Percentiles rank a stretch among this genome's conserved stretches.
phyloP scores from a whole-genome alignment of 2,888 invertebrate genomes.

The Brachyptera putata region DNA sequence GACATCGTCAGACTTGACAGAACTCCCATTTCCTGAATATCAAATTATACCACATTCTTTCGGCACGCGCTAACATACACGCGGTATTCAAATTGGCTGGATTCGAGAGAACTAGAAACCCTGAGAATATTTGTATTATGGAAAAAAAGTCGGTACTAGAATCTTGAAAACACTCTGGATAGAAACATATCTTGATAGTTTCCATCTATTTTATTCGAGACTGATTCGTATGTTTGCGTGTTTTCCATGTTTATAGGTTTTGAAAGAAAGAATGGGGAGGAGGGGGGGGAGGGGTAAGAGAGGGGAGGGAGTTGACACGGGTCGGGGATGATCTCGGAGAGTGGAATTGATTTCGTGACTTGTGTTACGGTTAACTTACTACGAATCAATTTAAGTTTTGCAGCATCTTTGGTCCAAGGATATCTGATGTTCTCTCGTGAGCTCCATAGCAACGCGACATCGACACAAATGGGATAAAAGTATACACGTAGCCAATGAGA shows the following conservation, averaged over 20 bases:
- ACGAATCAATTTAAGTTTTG: conserved; percentile 16
- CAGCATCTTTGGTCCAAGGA: background rate
- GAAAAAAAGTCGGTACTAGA: background rate
- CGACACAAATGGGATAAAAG: too few species aligned
- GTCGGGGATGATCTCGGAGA: conserved; percentile 7
- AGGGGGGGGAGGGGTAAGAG: background rate
- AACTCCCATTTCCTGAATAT: conserved; percentile 18
- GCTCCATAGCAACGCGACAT: background rate
- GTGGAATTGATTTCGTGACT: conserved; percentile 27
- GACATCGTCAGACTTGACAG: conserved; percentile 15
- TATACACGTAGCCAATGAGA: background rate
- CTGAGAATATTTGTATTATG: background rate
- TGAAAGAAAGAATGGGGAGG: background rate
- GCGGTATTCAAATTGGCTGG: conserved; percentile 1
- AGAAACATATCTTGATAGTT: conserved; percentile 1
- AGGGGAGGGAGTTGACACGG: background rate
- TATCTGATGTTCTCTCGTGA: background rate
- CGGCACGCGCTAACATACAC: background rate
- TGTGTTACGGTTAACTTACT: conserved; percentile 22
- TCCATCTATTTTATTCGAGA: background rate
- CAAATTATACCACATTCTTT: conserved; percentile 11
- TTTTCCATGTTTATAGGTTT: conserved; percentile 20
- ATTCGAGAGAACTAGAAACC: background rate
- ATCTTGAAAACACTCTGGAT: background rate
- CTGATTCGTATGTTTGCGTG: conserved; percentile 8